These are phyloP conservation scores for Podarcis muralis DNA, from an alignment of 2,113 vertebrate species.

Conservation along the genomic window DNA sequence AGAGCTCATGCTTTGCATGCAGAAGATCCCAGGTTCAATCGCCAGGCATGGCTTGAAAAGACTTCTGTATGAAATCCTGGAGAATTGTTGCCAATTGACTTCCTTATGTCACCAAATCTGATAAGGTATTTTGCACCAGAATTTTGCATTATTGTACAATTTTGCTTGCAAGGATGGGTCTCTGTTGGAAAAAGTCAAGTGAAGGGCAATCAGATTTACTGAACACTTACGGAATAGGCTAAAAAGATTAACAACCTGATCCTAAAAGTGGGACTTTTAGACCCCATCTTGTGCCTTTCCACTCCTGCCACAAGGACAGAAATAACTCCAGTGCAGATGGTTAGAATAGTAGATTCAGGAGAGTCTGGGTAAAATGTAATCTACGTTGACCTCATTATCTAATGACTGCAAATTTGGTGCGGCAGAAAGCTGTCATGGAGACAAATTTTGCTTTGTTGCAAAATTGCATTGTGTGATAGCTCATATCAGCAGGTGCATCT, in stretches of 20 bases:
- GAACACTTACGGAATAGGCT: not conserved
- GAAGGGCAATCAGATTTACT: not conserved
- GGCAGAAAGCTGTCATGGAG: not conserved
- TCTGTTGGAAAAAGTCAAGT: not conserved
- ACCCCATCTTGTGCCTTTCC: not conserved
- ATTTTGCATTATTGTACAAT: not conserved
- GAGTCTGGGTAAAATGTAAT: not conserved
- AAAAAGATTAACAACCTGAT: not conserved
- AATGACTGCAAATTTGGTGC: not conserved
- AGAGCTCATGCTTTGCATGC: too few species aligned
- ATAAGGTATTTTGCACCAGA: not conserved
- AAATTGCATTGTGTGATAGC: not conserved
- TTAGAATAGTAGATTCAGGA: not conserved
- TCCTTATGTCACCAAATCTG: not conserved
- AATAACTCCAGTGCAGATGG: not conserved
- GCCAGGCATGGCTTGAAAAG: too few species aligned
- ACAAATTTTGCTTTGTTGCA: not conserved
- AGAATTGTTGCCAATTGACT: not conserved
- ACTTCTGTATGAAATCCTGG: too few species aligned
- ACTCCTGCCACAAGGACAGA: not conserved
- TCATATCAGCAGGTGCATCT: not conserved
- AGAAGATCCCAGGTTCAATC: too few species aligned
- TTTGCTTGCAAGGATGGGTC: not conserved
- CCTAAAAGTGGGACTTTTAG: not conserved
- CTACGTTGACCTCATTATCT: not conserved